Conservation (phyloP, 1,140 invertebrate genomes). For the Gonioctena quinquepunctata region DNA sequence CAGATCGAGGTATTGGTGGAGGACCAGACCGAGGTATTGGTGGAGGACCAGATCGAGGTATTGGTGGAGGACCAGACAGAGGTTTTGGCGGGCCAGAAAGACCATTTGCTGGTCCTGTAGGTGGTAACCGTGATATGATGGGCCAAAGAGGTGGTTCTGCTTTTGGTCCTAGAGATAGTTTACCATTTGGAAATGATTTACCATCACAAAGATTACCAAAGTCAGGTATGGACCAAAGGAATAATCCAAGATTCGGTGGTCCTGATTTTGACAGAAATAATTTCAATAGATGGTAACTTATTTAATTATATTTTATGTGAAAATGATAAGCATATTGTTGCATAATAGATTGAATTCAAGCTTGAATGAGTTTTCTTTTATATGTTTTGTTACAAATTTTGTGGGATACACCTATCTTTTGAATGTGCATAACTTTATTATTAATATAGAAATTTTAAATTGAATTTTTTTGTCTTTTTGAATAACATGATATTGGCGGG, state of each 20-base stretch:
- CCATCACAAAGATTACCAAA: neutral
- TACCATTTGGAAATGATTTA: neutral
- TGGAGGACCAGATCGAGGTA: neutral
- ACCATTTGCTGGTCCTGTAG: neutral
- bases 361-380: no score
- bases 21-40: neutral
- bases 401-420: no score
- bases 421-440: no score
- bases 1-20: neutral
- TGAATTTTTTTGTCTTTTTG: no score
- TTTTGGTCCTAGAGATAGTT: neutral
- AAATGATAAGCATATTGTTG: neutral
- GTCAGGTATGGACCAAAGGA: neutral
- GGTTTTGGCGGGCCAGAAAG: neutral
- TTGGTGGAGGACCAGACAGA: neutral
- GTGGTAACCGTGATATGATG: neutral
- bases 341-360: no score
- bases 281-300: constrained; percentile 1
- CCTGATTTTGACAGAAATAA: neutral
- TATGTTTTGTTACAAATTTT: no score
- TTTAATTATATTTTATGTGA: neutral
- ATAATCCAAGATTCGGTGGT: neutral
- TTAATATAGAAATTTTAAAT: no score
- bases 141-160: neutral
- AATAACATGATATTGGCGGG: no score